phyloP scores from a whole-genome alignment of 2,888 invertebrate species.

The Erannis defoliaria region DNA sequence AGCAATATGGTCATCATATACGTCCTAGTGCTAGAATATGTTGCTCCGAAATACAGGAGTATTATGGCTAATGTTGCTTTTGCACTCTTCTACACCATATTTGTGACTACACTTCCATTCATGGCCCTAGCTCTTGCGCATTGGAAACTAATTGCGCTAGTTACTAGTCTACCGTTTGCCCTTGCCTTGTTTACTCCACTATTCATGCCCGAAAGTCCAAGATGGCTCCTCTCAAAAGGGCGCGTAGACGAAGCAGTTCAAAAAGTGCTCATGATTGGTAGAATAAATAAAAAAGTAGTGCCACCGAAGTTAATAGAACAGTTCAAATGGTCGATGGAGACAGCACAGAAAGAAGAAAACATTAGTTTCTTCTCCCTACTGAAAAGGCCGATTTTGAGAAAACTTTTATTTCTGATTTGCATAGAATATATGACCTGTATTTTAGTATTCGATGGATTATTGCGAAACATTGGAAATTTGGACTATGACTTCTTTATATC shows the following conservation, averaged over 20 bases:
- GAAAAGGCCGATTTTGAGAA: slow-evolving; percentile 58
- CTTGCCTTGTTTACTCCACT: slow-evolving; percentile 57
- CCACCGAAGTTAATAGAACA: slow-evolving; percentile 57
- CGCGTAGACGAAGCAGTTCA: slow-evolving; percentile 60
- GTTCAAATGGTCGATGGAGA: slow-evolving; percentile 50
- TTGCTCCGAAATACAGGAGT: slow-evolving; percentile 64
- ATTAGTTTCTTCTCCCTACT: slow-evolving; percentile 56
- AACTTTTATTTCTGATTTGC: slow-evolving; percentile 59
- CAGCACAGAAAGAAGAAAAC: slow-evolving; percentile 41
- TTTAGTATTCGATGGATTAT: slow-evolving; percentile 64
- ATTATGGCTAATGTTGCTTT: slow-evolving; percentile 61
- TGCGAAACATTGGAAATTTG: slow-evolving; percentile 64
- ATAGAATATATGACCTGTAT: slow-evolving; percentile 61
- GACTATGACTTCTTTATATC: slow-evolving; percentile 70
- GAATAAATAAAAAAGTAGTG: slow-evolving; percentile 61
- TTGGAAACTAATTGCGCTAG: slow-evolving; percentile 63
- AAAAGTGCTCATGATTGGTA: slow-evolving; percentile 57
- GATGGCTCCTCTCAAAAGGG: slow-evolving; percentile 65
- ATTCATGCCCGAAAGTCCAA: slow-evolving; percentile 63
- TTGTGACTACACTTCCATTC: slow-evolving; percentile 59
- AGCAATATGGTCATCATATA: slow-evolving; percentile 66
- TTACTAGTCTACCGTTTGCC: slow-evolving; percentile 60
- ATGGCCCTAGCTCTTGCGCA: slow-evolving; percentile 60
- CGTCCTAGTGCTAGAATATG: slow-evolving; percentile 63
- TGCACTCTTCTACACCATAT: slow-evolving; percentile 60